phyloP scores from a whole-genome alignment of 2,888 invertebrate genomes.

The Arrhopalites spinosus region DNA sequence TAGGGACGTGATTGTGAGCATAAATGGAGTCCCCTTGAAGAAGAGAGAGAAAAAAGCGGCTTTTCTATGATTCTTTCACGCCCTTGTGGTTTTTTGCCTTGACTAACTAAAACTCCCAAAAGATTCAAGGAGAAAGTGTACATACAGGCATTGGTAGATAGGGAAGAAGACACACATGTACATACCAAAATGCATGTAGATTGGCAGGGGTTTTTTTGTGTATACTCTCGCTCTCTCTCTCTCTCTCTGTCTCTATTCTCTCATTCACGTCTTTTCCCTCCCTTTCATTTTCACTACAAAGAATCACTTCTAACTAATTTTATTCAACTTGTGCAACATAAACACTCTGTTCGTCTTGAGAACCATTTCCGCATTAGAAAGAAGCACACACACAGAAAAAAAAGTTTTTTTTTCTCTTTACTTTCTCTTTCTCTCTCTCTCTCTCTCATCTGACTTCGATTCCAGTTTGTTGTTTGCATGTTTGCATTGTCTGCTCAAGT shows the following conservation, averaged over 20 bases:
- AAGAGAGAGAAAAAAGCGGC: constrained; percentile 35
- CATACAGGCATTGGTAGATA: not conserved
- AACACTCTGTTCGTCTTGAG: constrained; percentile 35
- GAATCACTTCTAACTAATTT: constrained; percentile 47
- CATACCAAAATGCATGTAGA: no score
- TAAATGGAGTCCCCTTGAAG: constrained; percentile 4
- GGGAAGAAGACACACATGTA: not conserved
- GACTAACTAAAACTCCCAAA: not conserved
- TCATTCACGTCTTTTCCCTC: constrained; percentile 4
- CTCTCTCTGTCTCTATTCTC: constrained; percentile 4
- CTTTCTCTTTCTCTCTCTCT: constrained; percentile 21
- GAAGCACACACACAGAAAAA: not conserved
- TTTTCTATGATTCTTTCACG: constrained; percentile 38
- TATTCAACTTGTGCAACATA: constrained; percentile 40
- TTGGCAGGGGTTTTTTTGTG: constrained; percentile 8
- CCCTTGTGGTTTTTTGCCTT: constrained; percentile 38
- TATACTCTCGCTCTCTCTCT: constrained; percentile 1
- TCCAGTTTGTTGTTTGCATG: constrained; percentile 23
- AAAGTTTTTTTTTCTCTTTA: constrained; percentile 19
- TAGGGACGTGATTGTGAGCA: constrained; percentile 12
- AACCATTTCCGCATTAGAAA: constrained; percentile 38
- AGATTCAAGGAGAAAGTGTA: no score
- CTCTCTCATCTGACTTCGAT: constrained; percentile 10
- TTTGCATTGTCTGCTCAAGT: constrained; percentile 7
- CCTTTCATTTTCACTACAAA: constrained; percentile 41